phyloP scores from a whole-genome alignment of 2,888 invertebrate species.

The Cephus nigrinus region DNA sequence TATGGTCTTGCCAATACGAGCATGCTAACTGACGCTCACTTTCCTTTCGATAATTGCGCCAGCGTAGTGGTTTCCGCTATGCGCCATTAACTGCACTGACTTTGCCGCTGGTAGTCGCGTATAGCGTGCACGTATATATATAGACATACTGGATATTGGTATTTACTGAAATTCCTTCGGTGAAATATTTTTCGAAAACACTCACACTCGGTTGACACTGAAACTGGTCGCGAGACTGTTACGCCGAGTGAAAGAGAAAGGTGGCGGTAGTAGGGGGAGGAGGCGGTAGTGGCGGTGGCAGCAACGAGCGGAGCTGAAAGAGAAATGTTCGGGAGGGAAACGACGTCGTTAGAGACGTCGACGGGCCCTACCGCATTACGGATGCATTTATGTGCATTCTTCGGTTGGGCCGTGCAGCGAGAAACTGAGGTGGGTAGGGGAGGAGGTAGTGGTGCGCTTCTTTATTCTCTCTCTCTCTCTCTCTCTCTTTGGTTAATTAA shows the following conservation, averaged over 20 bases:
- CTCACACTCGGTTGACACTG: not conserved
- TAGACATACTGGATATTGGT: not conserved
- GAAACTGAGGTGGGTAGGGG: not conserved
- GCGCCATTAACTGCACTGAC: not conserved
- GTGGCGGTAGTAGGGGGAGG: not conserved
- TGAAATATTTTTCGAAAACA: not conserved
- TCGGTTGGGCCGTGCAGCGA: not conserved
- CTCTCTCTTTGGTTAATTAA: slow-evolving; percentile 35
- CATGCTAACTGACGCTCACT: not conserved
- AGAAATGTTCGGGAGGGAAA: not conserved
- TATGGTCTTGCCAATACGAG: not conserved
- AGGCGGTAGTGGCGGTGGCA: not conserved
- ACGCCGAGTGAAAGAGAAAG: not conserved
- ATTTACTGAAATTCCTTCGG: not conserved
- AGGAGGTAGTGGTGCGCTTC: slow-evolving; percentile 3
- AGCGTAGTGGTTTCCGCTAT: not conserved
- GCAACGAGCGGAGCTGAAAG: not conserved
- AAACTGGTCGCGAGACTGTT: not conserved
- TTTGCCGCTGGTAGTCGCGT: not conserved
- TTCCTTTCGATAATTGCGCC: not conserved
- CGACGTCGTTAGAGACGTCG: not conserved
- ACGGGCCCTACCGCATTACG: not conserved
- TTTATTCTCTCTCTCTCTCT: slow-evolving; percentile 27
- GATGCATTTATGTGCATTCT: not conserved
- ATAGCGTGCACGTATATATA: not conserved